phyloP scores from a whole-genome alignment of 2,113 vertebrate species.

The Corvus cornix region DNA sequence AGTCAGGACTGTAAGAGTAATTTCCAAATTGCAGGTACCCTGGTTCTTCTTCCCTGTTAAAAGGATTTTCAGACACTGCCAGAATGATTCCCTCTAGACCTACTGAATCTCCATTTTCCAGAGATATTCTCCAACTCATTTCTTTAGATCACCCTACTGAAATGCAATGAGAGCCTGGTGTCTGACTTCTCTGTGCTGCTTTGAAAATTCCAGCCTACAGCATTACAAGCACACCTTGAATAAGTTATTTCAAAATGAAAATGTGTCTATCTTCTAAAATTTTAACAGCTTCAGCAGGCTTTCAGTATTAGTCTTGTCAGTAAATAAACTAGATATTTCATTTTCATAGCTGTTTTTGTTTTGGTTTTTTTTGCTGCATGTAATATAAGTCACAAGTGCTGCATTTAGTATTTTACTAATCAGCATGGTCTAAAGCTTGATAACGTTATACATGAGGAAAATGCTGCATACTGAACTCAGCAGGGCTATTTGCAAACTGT shows the following conservation, averaged over 20 bases:
- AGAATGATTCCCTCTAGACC: not conserved
- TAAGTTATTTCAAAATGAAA: not conserved
- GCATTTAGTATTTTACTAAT: not conserved
- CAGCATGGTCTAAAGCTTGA: not conserved
- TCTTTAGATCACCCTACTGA: not conserved
- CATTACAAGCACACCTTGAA: not conserved
- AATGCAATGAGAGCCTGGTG: not conserved
- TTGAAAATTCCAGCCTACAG: conserved; percentile 2
- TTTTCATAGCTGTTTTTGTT: not conserved
- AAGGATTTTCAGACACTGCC: not conserved
- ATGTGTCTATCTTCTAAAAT: not conserved
- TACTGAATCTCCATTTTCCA: not conserved
- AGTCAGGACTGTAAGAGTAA: not conserved
- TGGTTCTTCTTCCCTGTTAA: not conserved
- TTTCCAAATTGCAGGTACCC: not conserved
- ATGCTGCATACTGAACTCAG: not conserved
- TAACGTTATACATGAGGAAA: not conserved
- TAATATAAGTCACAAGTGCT: not conserved
- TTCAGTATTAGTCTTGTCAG: not conserved
- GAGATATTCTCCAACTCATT: not conserved
- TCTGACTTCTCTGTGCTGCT: not conserved
- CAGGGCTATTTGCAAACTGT: not conserved
- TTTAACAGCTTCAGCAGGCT: not conserved
- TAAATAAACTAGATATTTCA: not conserved
- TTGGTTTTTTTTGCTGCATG: not conserved